Conservation (phyloP, 2,113 vertebrate species). For the Rhadina sibilatrix region DNA sequence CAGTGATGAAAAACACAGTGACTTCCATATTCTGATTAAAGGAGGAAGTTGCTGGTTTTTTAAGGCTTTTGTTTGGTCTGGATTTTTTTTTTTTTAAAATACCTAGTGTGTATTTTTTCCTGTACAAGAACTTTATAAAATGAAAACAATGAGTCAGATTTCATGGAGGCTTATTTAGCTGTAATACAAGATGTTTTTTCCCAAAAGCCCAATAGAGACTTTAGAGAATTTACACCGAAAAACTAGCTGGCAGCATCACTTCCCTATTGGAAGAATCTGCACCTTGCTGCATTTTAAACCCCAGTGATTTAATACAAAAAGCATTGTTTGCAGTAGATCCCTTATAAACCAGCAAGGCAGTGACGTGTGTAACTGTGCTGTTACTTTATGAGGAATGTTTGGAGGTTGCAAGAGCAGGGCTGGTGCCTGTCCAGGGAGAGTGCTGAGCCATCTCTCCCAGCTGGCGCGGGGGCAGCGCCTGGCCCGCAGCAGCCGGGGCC, state of each 20-base stretch:
- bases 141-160: background rate
- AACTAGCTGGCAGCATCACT: background rate
- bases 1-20: conserved; percentile 21
- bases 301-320: background rate
- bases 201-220: background rate
- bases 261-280: background rate
- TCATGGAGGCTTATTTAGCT: background rate
- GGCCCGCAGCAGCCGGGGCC: background rate
- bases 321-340: background rate
- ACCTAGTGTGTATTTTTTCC: background rate
- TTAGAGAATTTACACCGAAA: background rate
- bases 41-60: background rate
- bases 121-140: background rate
- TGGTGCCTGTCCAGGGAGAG: background rate
- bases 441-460: background rate
- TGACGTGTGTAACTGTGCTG: fast-evolving
- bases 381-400: background rate
- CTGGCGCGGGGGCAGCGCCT: background rate
- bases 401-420: background rate
- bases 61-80: background rate
- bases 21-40: background rate
- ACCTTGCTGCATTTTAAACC: background rate
- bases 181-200: background rate
- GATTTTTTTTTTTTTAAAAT: background rate
- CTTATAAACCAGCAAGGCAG: background rate